phyloP scores from a whole-genome alignment of 2,888 invertebrate genomes.

The Pseudanteris insignis region DNA sequence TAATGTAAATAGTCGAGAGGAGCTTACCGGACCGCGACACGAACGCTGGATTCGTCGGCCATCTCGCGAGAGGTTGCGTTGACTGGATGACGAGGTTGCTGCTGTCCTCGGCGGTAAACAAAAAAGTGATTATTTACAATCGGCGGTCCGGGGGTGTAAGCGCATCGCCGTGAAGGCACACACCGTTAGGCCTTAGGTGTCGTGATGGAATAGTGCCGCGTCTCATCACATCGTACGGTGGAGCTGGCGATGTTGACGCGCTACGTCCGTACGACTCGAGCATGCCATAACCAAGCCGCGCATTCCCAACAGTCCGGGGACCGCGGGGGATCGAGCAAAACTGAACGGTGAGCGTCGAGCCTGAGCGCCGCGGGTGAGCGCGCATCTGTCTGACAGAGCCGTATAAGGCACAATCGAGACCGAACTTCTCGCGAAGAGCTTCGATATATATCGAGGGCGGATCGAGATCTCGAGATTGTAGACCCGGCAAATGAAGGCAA shows the following conservation, averaged over 20 bases:
- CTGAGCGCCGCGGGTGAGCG: neutral
- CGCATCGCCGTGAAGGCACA: neutral
- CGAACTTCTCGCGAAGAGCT: neutral
- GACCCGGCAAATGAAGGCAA: no score
- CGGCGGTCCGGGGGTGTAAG: neutral
- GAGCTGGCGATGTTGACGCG: neutral
- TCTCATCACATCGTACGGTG: neutral
- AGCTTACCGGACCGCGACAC: constrained; percentile 65
- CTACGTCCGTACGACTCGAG: constrained; percentile 1
- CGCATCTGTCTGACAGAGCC: constrained; percentile 19
- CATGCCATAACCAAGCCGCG: constrained; percentile 5
- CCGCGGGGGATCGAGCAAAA: constrained; percentile 22
- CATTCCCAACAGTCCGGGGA: constrained; percentile 7
- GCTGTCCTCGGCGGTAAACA: neutral
- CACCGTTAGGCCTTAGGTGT: constrained; percentile 31
- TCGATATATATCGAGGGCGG: constrained; percentile 29
- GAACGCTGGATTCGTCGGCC: constrained; percentile 65
- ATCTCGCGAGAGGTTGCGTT: constrained; percentile 50
- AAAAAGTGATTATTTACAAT: constrained; percentile 10
- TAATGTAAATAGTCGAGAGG: no score
- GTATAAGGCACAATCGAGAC: constrained; percentile 39
- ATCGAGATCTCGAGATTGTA: no score
- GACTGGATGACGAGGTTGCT: constrained; percentile 1
- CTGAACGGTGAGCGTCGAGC: constrained; percentile 4
- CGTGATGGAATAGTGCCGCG: constrained; percentile 20